These are phyloP conservation scores for Sitta carolinensis DNA, from an alignment of 2,797 vertebrate species.

Conservation along the genomic window DNA sequence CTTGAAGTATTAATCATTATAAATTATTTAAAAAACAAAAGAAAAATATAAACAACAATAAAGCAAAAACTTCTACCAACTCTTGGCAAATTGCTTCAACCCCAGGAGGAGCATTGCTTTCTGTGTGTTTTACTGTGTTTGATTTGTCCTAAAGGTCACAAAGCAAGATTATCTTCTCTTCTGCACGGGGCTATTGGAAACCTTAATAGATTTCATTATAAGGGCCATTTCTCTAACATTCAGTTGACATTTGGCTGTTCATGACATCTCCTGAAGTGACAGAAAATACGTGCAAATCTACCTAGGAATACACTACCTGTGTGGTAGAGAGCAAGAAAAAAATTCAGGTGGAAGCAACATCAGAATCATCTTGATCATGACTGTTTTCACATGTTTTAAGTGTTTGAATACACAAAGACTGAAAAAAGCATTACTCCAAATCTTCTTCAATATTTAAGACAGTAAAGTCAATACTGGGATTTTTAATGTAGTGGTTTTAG, in stretches of 20 bases:
- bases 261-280: background rate
- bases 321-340: background rate
- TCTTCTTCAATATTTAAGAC: background rate
- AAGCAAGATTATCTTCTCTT: background rate
- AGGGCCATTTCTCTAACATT: background rate
- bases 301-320: background rate
- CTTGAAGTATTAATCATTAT: background rate
- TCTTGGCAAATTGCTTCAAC: background rate
- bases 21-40: background rate
- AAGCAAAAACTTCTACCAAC: background rate
- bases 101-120: background rate
- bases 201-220: background rate
- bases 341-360: background rate
- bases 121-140: background rate
- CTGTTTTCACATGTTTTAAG: background rate
- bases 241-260: background rate
- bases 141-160: background rate
- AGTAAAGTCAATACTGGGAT: background rate
- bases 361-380: background rate
- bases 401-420: background rate
- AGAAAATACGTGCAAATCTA: background rate
- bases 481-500: background rate
- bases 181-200: background rate
- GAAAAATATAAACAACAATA: background rate
- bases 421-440: background rate